Percentiles rank a stretch among this genome's conserved stretches.
These are phyloP conservation scores for Podabrus alpinus DNA, from an alignment of 2,888 invertebrate species.

Conservation along the genomic window DNA sequence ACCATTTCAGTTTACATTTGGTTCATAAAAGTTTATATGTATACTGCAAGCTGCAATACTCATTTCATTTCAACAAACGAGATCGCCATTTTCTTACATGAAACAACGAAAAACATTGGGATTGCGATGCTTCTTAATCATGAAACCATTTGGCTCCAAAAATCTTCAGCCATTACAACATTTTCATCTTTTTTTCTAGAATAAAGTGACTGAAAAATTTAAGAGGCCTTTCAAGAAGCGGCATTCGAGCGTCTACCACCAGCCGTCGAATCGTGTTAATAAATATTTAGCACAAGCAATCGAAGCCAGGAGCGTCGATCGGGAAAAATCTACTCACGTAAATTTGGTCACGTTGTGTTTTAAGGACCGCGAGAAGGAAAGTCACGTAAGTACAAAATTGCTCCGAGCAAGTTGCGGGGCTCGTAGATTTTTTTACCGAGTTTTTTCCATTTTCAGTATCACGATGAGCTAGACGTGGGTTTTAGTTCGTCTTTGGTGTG, in stretches of 20 bases:
- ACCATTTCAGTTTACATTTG: not conserved
- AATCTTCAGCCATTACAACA: not conserved
- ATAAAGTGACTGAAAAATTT: constrained; percentile 85
- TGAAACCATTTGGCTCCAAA: not conserved
- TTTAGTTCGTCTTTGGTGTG: constrained; percentile 84
- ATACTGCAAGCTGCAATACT: not conserved
- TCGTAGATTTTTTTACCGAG: not conserved
- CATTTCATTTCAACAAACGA: not conserved
- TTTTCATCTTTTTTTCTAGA: constrained; percentile 59
- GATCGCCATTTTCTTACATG: constrained; percentile 1
- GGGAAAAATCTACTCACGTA: constrained; percentile 88
- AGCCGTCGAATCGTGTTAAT: constrained; percentile 89
- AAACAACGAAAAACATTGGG: constrained; percentile 6
- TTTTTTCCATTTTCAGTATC: constrained; percentile 66
- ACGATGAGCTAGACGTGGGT: constrained; percentile 82
- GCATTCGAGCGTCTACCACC: constrained; percentile 84
- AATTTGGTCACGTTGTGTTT: constrained; percentile 85
- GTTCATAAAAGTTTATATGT: not conserved
- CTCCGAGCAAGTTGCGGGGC: not conserved
- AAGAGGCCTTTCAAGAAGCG: constrained; percentile 87
- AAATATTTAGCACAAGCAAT: constrained; percentile 91
- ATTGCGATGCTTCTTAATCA: constrained; percentile 8
- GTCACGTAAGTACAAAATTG: constrained; percentile 62
- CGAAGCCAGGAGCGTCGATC: constrained; percentile 86
- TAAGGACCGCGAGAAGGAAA: constrained; percentile 82